Conservation (phyloP, 2,797 vertebrate species). For the Sebastiscus tertius region DNA sequence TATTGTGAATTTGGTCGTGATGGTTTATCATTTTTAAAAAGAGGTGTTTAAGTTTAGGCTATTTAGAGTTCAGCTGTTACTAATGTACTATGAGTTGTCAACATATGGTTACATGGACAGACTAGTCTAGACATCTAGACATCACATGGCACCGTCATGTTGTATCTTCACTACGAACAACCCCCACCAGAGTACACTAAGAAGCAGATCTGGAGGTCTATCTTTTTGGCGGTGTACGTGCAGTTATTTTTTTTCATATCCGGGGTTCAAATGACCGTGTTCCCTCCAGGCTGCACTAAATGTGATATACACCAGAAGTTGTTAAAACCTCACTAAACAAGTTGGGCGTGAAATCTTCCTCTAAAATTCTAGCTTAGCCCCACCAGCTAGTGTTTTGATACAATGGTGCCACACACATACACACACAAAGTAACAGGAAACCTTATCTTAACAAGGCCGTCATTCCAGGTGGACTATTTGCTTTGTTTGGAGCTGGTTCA, state of each 20-base stretch:
- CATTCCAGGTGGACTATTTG: conserved; percentile 68
- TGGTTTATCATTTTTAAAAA: too few relatives aligned
- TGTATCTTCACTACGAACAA: neutral
- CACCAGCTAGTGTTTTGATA: neutral
- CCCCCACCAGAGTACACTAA: neutral
- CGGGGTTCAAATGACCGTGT: neutral
- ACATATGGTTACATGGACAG: neutral
- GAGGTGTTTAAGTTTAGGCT: neutral
- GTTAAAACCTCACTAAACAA: conserved; percentile 12
- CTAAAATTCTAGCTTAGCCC: conserved; percentile 2
- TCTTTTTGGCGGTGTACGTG: neutral
- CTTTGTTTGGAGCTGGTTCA: conserved; percentile 70
- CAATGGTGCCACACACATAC: conserved; percentile 20
- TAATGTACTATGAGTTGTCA: neutral
- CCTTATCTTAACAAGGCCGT: conserved; percentile 62
- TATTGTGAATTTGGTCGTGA: too few relatives aligned
- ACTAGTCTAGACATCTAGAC: neutral
- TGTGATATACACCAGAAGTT: neutral
- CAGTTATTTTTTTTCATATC: neutral
- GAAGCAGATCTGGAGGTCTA: neutral
- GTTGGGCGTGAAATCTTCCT: conserved; percentile 6
- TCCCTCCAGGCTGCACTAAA: neutral
- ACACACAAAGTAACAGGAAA: conserved; percentile 47
- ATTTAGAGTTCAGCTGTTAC: neutral
- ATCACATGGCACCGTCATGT: neutral